Base-by-base conservation (phyloP, 2,113 vertebrate species). In the Sturnira hondurensis region DNA sequence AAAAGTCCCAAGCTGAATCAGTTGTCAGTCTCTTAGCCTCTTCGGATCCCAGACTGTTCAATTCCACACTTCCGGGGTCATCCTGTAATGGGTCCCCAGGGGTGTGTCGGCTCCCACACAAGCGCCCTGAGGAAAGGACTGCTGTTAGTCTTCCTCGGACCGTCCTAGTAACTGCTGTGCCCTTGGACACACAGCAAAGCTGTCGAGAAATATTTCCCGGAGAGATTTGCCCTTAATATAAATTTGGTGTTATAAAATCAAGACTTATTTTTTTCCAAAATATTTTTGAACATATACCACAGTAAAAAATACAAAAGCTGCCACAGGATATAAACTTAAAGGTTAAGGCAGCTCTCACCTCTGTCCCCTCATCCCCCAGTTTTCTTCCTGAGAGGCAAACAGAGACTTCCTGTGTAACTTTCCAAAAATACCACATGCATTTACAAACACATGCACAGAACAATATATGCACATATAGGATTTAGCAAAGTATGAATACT, bases 141-240 rank as follows among this genome's bases (percentile, higher is more conserved):
- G 0, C 36, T 9, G 14, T 24, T 19, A 1, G 2, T 6, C 10
- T 54, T 47, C 71, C 17, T 33, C 26, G 36, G 28, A 33, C 50
- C 17, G 11, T 54, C 0, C 1, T 4, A 74, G 8, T 5, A 41
- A 13, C 20, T n/a, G 14, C 38, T 17, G 1, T 3, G 2, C 58
- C 24, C 77, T 20, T 22, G n/a, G 4, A 3, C 3, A 36, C 2
- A 56, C 5, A 41, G 24, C 2, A 5, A 80, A 10, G 17, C 24
- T 8, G 8, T 61, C 11, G n/a, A 77, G 54, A 83, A 86, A 56
- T 85, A 22, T n/a, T 90, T 88, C 15, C 13, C 85, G 19, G 87
- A 88, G 22, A 63, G 2, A 50, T 61, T 41, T 45, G 12, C 43
- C 31, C 14, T 76, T 76, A 77, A 58, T 17, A n/a, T 56, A 45